Evolutionary conservation across 1,140 invertebrate species (phyloP).

Genomic region (Drosophila quadrilineata): DNA sequence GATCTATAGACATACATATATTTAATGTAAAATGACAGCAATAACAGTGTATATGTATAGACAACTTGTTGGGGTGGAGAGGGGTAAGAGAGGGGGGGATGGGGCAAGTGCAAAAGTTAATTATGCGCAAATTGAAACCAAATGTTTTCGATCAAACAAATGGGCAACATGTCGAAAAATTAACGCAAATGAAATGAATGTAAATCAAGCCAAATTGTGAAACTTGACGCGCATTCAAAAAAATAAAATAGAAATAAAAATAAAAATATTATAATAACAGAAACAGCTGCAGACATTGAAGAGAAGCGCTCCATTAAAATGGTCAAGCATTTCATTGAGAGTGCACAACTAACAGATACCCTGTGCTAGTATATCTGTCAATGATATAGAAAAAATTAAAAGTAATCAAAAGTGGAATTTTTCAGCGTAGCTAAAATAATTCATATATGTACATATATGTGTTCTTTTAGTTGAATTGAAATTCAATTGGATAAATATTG

Average conservation of each 20-base stretch:
- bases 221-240: constrained; percentile 18
- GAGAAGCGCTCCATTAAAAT: constrained; percentile 30
- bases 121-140: constrained; percentile 51
- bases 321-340: neutral
- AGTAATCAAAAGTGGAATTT: no score
- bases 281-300: neutral
- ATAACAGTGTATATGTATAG: constrained; percentile 1
- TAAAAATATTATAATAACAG: constrained; percentile 2
- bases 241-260: neutral
- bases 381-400: no score
- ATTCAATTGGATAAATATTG: constrained; percentile 30
- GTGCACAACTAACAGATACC: neutral
- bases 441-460: no score
- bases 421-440: no score
- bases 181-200: constrained; percentile 35
- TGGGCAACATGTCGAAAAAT: constrained; percentile 36
- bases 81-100: no score
- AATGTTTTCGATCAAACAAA: constrained; percentile 48
- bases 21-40: constrained; percentile 9
- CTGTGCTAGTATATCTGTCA: neutral
- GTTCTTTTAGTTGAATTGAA: neutral
- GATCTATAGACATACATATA: no score
- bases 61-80: no score
- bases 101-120: constrained; percentile 32
- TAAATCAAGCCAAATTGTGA: constrained; percentile 38